Evolutionary conservation across 2,797 vertebrate genomes (phyloP).

Genomic region (Lagorchestes hirsutus): DNA sequence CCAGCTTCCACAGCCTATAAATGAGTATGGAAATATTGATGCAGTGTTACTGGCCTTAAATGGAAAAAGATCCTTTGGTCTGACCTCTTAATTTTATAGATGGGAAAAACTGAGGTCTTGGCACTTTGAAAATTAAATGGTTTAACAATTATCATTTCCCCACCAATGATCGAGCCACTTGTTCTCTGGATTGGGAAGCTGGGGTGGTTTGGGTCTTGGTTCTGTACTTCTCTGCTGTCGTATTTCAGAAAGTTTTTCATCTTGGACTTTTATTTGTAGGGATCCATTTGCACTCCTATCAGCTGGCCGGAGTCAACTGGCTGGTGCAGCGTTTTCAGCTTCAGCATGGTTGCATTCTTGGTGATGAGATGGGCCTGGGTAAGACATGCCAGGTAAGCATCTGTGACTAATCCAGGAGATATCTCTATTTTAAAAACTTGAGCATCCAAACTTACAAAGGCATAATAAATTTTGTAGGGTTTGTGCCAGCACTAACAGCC

Average conservation of each 20-base stretch:
- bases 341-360: conserved; percentile 93
- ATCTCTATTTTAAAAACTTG: not conserved
- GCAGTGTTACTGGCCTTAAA: conserved; percentile 7
- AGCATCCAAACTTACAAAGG: not conserved
- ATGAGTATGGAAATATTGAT: not conserved
- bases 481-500: not conserved
- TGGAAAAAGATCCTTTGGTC: not conserved
- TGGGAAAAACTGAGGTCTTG: not conserved
- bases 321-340: conserved; percentile 86
- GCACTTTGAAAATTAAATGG: not conserved
- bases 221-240: not conserved
- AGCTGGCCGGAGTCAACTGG: conserved; percentile 93
- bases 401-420: not conserved
- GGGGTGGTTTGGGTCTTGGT: fast-evolving
- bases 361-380: conserved; percentile 97
- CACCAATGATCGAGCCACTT: not conserved
- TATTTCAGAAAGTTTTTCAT: not conserved
- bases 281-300: conserved; percentile 90
- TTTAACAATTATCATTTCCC: not conserved
- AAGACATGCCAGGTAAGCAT: conserved; percentile 95
- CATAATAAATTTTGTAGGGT: not conserved
- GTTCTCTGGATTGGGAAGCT: not conserved
- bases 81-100: not conserved
- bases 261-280: conserved; percentile 81
- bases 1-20: not conserved